A percentile compares a stretch with the other conserved stretches of the same genome.
Conservation (phyloP, 2,888 invertebrate genomes). For the Salpingus planirostris region DNA sequence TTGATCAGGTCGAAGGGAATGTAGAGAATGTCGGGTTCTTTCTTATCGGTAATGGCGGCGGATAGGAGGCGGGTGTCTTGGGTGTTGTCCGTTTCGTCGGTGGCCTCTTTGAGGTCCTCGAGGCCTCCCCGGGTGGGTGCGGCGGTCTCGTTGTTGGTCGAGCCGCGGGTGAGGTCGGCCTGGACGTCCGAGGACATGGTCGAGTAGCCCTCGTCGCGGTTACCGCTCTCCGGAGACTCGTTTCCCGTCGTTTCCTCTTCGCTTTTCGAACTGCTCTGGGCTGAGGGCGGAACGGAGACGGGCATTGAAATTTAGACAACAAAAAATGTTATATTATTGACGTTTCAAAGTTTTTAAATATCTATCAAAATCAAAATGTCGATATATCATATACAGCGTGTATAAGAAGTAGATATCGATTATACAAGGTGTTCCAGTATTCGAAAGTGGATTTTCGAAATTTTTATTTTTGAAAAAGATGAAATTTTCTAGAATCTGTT, state of each 20-base stretch:
- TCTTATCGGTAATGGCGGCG: slow-evolving; percentile 49
- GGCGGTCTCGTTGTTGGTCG: slow-evolving; percentile 43
- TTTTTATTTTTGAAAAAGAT: too few species aligned
- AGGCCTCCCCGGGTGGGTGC: slow-evolving; percentile 33
- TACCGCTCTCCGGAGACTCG: slow-evolving; percentile 67
- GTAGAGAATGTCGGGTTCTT: slow-evolving; percentile 58
- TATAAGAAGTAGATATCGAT: too few species aligned
- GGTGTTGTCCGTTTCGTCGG: slow-evolving; percentile 59
- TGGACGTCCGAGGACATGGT: slow-evolving; percentile 79
- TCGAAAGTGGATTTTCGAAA: too few species aligned
- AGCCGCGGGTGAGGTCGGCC: slow-evolving; percentile 53
- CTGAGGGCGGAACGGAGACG: too few species aligned
- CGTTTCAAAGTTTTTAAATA: too few species aligned
- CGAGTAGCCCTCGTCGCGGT: slow-evolving; percentile 74
- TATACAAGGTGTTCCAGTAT: too few species aligned
- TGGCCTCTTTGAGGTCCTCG: slow-evolving; percentile 66
- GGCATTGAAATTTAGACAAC: too few species aligned
- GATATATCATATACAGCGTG: too few species aligned
- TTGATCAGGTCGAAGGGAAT: slow-evolving; percentile 54
- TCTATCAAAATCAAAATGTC: too few species aligned
- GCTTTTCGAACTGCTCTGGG: slow-evolving; percentile 43
- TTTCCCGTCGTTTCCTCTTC: slow-evolving; percentile 57
- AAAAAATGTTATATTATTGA: too few species aligned
- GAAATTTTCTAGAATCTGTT: too few species aligned
- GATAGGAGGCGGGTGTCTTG: slow-evolving; percentile 46